Conservation (phyloP, 2,113 vertebrate genomes). For the Cromileptes altivelis region DNA sequence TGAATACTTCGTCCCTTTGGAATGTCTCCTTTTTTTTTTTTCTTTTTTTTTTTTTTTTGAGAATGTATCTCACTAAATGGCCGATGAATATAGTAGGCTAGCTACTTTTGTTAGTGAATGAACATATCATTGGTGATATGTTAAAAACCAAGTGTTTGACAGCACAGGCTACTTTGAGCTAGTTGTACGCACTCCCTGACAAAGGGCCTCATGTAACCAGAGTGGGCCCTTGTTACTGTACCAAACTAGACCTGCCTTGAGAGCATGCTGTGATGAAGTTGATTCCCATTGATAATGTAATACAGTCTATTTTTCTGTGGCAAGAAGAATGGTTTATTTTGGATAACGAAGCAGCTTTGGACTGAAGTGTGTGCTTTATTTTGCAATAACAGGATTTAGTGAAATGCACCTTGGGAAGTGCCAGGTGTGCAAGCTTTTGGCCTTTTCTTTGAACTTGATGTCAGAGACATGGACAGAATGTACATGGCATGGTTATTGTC, state of each 20-base stretch:
- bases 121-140: conserved; percentile 19
- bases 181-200: conserved; percentile 17
- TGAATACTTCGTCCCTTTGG: conserved; percentile 34
- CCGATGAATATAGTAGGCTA: not conserved
- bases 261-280: conserved; percentile 74
- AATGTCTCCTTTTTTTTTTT: conserved; percentile 46
- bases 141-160: conserved; percentile 13
- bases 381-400: conserved; percentile 54
- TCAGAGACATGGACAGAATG: conserved; percentile 25
- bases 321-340: conserved; percentile 74
- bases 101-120: conserved; percentile 20
- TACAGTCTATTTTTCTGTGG: conserved; percentile 76
- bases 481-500: conserved; percentile 11
- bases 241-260: conserved; percentile 66
- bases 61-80: conserved; percentile 43
- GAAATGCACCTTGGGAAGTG: conserved; percentile 32
- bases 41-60: not conserved
- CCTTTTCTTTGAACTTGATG: conserved; percentile 46
- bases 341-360: conserved; percentile 57
- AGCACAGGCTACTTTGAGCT: conserved; percentile 2
- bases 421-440: not conserved
- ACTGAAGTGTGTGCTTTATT: conserved; percentile 56
- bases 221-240: conserved; percentile 35
- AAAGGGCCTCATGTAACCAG: conserved; percentile 33
- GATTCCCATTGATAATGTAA: conserved; percentile 51